Evolutionary conservation across 2,113 vertebrate genomes (phyloP).

Genomic region (Baryphthengus martii): DNA sequence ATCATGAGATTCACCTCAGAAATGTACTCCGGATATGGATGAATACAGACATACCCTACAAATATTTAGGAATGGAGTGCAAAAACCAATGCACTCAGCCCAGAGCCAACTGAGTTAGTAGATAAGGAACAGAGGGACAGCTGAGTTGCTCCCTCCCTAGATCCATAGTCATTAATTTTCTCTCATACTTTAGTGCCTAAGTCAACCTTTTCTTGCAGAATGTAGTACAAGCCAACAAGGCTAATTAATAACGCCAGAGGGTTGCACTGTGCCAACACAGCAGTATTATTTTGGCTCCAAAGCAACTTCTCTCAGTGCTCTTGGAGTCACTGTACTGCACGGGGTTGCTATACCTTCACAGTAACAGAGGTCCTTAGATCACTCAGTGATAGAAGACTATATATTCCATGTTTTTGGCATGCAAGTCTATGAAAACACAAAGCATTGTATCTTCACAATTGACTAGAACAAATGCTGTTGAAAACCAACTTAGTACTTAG

Average conservation of each 20-base stretch:
- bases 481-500: background rate
- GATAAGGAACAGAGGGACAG: background rate
- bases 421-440: background rate
- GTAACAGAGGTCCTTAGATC: background rate
- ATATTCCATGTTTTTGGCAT: background rate
- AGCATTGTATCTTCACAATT: background rate
- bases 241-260: background rate
- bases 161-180: slow-evolving; percentile 5
- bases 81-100: background rate
- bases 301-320: background rate
- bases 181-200: background rate
- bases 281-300: background rate
- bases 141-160: background rate
- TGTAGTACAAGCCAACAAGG: background rate
- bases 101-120: background rate
- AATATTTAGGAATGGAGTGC: background rate
- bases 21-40: background rate
- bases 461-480: background rate
- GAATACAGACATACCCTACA: background rate
- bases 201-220: background rate
- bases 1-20: background rate
- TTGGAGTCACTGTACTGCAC: background rate
- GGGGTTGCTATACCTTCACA: background rate
- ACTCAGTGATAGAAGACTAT: background rate
- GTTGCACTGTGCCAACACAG: background rate